Evolutionary conservation across 1,140 invertebrate species (phyloP).

Genomic region (Drosophila ananassae): DNA sequence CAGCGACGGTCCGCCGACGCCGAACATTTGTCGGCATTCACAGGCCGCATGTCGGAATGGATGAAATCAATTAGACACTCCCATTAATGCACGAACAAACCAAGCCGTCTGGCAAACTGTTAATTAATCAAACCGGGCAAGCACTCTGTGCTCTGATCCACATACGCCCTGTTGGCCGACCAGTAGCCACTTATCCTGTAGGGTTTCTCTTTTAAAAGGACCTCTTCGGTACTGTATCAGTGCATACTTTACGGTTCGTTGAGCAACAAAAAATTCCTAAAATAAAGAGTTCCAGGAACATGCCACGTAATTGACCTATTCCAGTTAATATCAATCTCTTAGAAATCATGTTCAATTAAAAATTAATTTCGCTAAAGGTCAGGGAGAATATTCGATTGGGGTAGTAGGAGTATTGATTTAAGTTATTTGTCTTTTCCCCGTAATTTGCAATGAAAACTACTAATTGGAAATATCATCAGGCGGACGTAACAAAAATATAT

Average conservation of each 20-base stretch:
- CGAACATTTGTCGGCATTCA: conserved; percentile 39
- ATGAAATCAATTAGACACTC: conserved; percentile 42
- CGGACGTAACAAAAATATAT: background rate
- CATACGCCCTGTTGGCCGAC: conserved; percentile 28
- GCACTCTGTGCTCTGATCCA: conserved; percentile 8
- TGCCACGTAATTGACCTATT: conserved; percentile 9
- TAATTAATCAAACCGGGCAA: conserved; percentile 51
- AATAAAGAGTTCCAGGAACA: background rate
- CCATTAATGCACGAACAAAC: conserved; percentile 24
- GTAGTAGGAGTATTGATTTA: background rate
- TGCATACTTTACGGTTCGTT: conserved; percentile 1
- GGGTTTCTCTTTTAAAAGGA: background rate
- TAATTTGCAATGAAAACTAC: background rate
- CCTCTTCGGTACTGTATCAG: background rate
- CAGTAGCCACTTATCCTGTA: background rate
- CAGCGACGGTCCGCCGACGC: background rate
- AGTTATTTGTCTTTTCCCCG: background rate
- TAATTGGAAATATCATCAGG: background rate
- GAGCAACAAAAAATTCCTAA: conserved; percentile 2
- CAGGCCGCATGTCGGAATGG: conserved; percentile 21
- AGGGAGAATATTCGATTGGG: background rate
- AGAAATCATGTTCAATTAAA: conserved; percentile 2
- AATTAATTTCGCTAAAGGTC: background rate
- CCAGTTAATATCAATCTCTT: background rate
- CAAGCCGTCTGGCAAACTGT: conserved; percentile 22